These are phyloP conservation scores for Tetranychus piercei DNA, from an alignment of 2,888 invertebrate species.

Conservation along the genomic window DNA sequence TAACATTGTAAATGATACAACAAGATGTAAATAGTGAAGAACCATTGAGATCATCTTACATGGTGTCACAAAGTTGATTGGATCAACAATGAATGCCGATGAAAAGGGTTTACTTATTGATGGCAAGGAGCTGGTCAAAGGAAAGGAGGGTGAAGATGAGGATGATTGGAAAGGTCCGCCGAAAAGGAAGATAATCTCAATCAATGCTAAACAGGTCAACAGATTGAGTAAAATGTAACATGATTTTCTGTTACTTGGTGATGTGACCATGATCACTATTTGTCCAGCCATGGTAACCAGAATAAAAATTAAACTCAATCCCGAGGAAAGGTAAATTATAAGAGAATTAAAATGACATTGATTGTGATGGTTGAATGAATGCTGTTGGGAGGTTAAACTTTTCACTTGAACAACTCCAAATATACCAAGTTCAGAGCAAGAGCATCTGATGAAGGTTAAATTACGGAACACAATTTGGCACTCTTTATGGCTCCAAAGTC, in stretches of 20 bases:
- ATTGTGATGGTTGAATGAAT: not conserved
- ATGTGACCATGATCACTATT: constrained; percentile 11
- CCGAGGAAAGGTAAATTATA: constrained; percentile 16
- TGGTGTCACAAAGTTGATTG: constrained; percentile 32
- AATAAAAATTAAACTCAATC: constrained; percentile 16
- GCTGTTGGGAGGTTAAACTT: not conserved
- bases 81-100: not conserved
- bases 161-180: constrained; percentile 22
- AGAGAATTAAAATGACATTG: constrained; percentile 10
- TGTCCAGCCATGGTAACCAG: constrained; percentile 17
- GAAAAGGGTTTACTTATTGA: not conserved
- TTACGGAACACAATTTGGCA: constrained; percentile 14
- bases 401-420: constrained; percentile 14
- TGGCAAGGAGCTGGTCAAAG: not conserved
- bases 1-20: constrained; percentile 50
- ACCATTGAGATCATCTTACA: constrained; percentile 48
- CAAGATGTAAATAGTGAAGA: constrained; percentile 50
- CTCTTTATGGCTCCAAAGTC: constrained; percentile 10
- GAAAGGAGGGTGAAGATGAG: not conserved
- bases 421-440: constrained; percentile 17
- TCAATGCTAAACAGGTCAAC: constrained; percentile 25
- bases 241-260: constrained; percentile 19
- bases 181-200: constrained; percentile 26
- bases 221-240: constrained; percentile 27
- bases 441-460: constrained; percentile 15